A percentile compares a stretch with the other conserved stretches of the same genome.
Evolutionary conservation across 2,797 vertebrate genomes (phyloP).

Genomic region (Halcyon smyrnensis): DNA sequence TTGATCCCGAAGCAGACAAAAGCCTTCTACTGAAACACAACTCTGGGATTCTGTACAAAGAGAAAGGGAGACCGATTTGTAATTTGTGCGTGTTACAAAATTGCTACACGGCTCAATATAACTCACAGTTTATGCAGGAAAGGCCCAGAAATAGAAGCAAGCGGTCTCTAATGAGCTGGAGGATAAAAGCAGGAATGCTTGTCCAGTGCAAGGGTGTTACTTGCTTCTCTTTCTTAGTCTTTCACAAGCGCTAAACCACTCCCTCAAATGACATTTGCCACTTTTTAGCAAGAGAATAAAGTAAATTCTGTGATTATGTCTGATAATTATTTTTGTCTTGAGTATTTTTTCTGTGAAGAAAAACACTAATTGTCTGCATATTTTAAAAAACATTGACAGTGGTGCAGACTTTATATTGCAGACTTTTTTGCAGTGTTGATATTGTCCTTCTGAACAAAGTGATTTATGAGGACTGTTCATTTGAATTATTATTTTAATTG

Average conservation of each 20-base stretch:
- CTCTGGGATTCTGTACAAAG: background rate
- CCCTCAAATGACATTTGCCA: background rate
- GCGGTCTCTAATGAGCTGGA: background rate
- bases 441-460: background rate
- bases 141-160: background rate
- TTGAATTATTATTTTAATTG: background rate
- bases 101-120: background rate
- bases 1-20: slow-evolving; percentile 45
- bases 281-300: background rate
- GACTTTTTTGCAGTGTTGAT: background rate
- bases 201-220: background rate
- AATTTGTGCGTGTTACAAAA: background rate
- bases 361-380: slow-evolving; percentile 6
- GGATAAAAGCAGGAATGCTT: background rate
- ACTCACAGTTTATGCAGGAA: background rate
- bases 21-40: background rate
- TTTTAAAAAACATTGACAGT: background rate
- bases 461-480: background rate
- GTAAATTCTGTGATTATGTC: background rate
- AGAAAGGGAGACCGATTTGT: background rate
- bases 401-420: background rate
- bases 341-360: background rate
- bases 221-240: background rate
- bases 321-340: background rate
- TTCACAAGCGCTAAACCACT: background rate